Evolutionary conservation across 2,888 invertebrate species (phyloP).

Genomic region (Hirtodrosophila alboralis): DNA sequence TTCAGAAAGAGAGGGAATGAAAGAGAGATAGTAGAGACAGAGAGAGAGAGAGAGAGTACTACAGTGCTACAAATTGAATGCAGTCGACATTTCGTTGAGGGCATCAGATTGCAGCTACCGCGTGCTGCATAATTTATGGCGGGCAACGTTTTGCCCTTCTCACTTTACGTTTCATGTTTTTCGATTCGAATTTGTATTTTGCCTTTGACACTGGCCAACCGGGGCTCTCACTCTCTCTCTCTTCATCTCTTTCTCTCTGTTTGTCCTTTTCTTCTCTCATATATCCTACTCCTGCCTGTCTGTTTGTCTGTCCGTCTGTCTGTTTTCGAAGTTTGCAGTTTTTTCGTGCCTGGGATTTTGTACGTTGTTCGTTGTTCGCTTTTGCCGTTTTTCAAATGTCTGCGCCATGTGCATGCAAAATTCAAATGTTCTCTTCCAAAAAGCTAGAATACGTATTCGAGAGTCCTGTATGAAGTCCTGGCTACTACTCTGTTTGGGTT

Average conservation of each 20-base stretch:
- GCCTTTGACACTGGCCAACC: conserved; percentile 72
- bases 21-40: not conserved
- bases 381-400: conserved; percentile 76
- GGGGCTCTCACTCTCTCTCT: conserved; percentile 19
- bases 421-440: conserved; percentile 44
- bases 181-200: conserved; percentile 71
- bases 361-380: conserved; percentile 41
- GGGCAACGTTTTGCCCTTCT: conserved; percentile 37
- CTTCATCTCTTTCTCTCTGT: not conserved
- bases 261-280: conserved; percentile 5
- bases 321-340: conserved; percentile 70
- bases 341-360: conserved; percentile 74
- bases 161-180: conserved; percentile 45
- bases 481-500: conserved; percentile 16
- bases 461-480: conserved; percentile 3
- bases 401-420: conserved; percentile 75
- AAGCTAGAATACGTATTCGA: conserved; percentile 4
- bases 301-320: conserved; percentile 55
- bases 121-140: conserved; percentile 77
- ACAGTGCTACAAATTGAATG: conserved; percentile 63
- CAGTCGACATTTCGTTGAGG: conserved; percentile 58
- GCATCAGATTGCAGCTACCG: conserved; percentile 78
- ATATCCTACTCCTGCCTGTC: conserved; percentile 19
- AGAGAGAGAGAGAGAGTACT: conserved; percentile 2
- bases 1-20: conserved; percentile 1